Conservation (phyloP, 2,113 vertebrate genomes). For the Platysternon megacephalum region DNA sequence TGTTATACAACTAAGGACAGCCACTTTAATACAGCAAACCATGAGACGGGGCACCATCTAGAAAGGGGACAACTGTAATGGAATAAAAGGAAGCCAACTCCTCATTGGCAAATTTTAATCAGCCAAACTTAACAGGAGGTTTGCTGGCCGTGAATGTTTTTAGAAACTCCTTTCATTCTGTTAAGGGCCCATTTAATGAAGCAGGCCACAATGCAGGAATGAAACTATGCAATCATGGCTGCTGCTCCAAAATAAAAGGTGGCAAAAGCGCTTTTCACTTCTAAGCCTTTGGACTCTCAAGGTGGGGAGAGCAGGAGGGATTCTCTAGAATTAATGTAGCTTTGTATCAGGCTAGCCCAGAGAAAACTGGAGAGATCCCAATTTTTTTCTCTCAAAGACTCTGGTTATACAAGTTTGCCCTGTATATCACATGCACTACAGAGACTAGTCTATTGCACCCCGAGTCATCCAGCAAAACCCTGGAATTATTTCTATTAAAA, state of each 20-base stretch:
- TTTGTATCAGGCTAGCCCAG: accelerated
- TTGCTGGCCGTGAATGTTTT: conserved; percentile 14
- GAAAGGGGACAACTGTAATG: accelerated
- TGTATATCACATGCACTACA: accelerated
- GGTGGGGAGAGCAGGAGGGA: conserved; percentile 14
- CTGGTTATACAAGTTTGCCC: neutral
- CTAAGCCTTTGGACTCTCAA: neutral
- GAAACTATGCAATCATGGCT: neutral
- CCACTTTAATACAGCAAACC: neutral
- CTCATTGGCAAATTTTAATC: neutral
- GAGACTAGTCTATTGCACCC: accelerated
- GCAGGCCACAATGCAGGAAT: neutral
- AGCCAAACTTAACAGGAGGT: neutral
- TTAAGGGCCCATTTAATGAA: neutral
- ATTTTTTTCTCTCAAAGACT: neutral
- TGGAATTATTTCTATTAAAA: accelerated
- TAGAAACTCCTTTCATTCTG: neutral
- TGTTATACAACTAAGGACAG: accelerated
- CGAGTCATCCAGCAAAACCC: accelerated
- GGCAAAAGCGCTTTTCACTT: neutral
- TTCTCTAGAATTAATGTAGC: neutral
- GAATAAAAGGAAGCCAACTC: neutral
- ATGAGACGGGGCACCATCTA: neutral
- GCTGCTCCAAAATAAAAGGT: neutral
- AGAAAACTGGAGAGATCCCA: neutral